A percentile compares a stretch with the other conserved stretches of the same genome.
Evolutionary conservation across 1,140 invertebrate genomes (phyloP).

Genomic region (Ceratitis capitata): DNA sequence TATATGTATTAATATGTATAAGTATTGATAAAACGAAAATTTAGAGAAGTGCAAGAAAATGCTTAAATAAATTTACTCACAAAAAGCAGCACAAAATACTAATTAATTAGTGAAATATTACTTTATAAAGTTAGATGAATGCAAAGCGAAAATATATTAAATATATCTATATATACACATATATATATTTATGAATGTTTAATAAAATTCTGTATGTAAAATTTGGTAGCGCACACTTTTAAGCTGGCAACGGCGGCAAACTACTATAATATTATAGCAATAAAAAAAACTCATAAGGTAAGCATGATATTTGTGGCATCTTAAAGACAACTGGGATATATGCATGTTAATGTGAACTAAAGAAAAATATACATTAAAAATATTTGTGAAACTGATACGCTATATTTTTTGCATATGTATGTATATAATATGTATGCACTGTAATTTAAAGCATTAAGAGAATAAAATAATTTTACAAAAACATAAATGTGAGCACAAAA

Average conservation of each 20-base stretch:
- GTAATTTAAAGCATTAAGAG: not conserved
- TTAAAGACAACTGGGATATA: not conserved
- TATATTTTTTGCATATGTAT: too few species aligned
- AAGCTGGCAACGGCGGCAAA: not conserved
- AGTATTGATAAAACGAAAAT: not conserved
- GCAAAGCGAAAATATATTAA: not conserved
- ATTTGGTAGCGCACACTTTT: not conserved
- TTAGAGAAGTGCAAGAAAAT: not conserved
- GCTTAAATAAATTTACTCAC: not conserved
- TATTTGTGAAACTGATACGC: too few species aligned
- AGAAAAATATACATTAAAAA: not conserved
- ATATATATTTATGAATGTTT: too few species aligned
- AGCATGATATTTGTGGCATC: slow-evolving; percentile 6
- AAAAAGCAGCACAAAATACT: not conserved
- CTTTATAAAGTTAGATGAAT: not conserved
- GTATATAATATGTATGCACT: too few species aligned
- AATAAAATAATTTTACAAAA: not conserved
- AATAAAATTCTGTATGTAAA: not conserved
- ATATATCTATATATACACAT: not conserved
- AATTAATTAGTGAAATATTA: not conserved
- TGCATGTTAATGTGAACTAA: not conserved
- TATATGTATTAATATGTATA: too few species aligned
- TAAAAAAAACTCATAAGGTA: not conserved
- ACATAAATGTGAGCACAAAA: not conserved
- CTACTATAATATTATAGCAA: not conserved